phyloP scores from a whole-genome alignment of 2,888 invertebrate species.

The Leptarthrus brevirostris region DNA sequence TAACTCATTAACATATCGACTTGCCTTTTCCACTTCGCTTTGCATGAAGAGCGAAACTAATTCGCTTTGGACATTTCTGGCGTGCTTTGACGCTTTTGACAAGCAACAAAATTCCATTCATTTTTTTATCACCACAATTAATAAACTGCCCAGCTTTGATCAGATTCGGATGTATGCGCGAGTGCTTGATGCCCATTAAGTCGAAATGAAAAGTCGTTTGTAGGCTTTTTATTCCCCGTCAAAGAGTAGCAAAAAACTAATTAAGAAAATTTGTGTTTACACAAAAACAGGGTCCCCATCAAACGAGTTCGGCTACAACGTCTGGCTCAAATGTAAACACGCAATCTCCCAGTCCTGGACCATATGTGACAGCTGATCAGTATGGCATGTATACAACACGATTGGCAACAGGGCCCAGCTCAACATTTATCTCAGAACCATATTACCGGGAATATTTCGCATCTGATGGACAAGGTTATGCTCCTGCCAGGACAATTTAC shows the following conservation, averaged over 20 bases:
- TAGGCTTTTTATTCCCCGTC: too few relatives aligned
- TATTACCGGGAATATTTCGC: slow-evolving; percentile 83
- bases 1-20: slow-evolving; percentile 58
- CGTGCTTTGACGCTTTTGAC: slow-evolving; percentile 3
- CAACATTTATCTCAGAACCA: slow-evolving; percentile 77
- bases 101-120: background rate
- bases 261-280: background rate
- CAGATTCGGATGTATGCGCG: too few relatives aligned
- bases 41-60: background rate
- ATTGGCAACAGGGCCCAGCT: slow-evolving; percentile 63
- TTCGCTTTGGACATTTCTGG: background rate
- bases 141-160: background rate
- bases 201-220: too few relatives aligned
- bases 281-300: slow-evolving; percentile 61
- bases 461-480: slow-evolving; percentile 67
- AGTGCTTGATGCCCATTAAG: too few relatives aligned
- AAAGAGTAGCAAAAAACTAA: background rate
- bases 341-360: slow-evolving; percentile 67
- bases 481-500: slow-evolving; percentile 64
- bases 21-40: slow-evolving; percentile 56
- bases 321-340: slow-evolving; percentile 63
- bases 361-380: slow-evolving; percentile 65
- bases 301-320: slow-evolving; percentile 59
- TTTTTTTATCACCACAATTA: background rate
- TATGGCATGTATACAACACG: slow-evolving; percentile 67